These are phyloP conservation scores for Drosophila santomea DNA, from an alignment of 1,140 invertebrate genomes.

Conservation along the genomic window DNA sequence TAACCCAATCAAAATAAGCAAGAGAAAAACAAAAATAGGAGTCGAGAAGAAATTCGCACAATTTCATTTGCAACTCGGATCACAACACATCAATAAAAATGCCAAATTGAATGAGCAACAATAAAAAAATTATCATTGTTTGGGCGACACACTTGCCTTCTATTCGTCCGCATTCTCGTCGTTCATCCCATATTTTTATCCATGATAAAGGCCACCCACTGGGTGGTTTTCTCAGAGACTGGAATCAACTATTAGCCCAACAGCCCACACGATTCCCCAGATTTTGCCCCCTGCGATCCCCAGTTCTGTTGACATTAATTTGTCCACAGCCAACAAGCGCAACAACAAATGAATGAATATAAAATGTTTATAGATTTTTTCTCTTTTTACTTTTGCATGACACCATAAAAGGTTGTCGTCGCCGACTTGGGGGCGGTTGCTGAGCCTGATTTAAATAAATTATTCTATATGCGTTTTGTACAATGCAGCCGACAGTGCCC, in stretches of 20 bases:
- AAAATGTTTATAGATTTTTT: conserved; percentile 54
- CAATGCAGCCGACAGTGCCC: conserved; percentile 42
- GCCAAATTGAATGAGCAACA: conserved; percentile 53
- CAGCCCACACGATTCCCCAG: conserved; percentile 19
- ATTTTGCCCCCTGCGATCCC: conserved; percentile 14
- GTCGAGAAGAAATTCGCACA: conserved; percentile 20
- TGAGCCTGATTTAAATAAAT: conserved; percentile 81
- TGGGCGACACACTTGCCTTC: conserved; percentile 27
- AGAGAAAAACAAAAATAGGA: conserved; percentile 27
- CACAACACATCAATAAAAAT: conserved; percentile 78
- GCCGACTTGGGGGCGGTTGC: conserved; percentile 64
- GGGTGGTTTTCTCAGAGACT: conserved; percentile 21
- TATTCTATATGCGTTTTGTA: conserved; percentile 77
- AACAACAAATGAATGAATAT: conserved; percentile 40
- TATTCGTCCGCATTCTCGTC: background rate
- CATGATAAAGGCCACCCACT: conserved; percentile 39
- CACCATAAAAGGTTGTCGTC: conserved; percentile 74
- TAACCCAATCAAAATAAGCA: conserved; percentile 29
- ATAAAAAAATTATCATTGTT: conserved; percentile 56
- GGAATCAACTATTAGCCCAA: conserved; percentile 33
- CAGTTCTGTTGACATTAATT: conserved; percentile 54
- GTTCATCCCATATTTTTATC: conserved; percentile 7
- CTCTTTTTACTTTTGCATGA: conserved; percentile 44
- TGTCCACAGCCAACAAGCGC: conserved; percentile 35
- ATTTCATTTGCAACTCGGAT: conserved; percentile 45